phyloP scores from a whole-genome alignment of 2,113 vertebrate genomes.

The Piprites chloris region DNA sequence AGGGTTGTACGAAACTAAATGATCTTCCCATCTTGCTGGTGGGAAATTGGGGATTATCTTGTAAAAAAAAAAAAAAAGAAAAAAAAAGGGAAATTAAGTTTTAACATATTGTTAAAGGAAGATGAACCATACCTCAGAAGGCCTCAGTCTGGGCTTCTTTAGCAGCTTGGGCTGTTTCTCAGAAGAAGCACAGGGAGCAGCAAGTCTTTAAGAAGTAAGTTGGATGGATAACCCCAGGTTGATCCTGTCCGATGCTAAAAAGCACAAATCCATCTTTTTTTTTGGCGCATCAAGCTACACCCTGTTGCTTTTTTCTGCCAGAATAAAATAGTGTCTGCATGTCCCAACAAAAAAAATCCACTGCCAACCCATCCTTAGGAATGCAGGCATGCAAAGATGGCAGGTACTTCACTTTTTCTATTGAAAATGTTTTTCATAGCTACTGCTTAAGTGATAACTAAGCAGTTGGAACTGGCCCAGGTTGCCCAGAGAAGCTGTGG shows the following conservation, averaged over 20 bases:
- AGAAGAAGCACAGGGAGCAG: neutral
- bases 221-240: rapidly evolving
- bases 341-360: neutral
- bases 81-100: neutral
- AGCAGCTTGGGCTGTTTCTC: neutral
- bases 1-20: neutral
- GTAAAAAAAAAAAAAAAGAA: neutral
- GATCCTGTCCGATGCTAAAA: neutral
- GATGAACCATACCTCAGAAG: neutral
- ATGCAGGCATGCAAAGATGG: neutral
- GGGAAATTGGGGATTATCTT: neutral
- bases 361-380: neutral
- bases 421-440: neutral
- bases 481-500: neutral
- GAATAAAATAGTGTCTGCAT: neutral
- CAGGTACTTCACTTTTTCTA: neutral
- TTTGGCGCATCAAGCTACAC: rapidly evolving
- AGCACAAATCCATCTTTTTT: neutral
- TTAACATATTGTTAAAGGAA: neutral
- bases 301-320: neutral
- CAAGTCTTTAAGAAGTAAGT: neutral
- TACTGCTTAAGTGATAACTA: neutral
- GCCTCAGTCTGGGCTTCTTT: neutral
- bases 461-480: neutral
- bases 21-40: neutral